These are phyloP conservation scores for Valencia hispanica DNA, from an alignment of 2,797 vertebrate species.

Conservation along the genomic window DNA sequence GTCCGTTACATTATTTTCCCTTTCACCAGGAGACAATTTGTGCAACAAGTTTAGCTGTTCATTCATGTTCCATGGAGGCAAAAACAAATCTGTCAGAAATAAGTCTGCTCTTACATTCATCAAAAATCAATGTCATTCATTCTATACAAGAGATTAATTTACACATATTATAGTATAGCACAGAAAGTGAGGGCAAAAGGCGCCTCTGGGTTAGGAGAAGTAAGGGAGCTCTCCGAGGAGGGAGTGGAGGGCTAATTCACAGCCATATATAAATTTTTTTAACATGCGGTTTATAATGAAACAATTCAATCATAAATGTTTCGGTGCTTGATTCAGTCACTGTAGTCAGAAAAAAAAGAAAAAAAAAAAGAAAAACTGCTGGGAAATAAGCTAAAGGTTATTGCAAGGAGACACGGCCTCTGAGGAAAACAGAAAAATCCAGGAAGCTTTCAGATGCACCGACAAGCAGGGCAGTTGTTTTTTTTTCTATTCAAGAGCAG, in stretches of 20 bases:
- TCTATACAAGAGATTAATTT: slow-evolving; percentile 75
- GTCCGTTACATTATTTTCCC: slow-evolving; percentile 61
- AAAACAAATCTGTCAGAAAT: slow-evolving; percentile 22
- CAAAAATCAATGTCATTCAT: slow-evolving; percentile 66
- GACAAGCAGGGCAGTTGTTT: slow-evolving; percentile 18
- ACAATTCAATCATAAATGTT: slow-evolving; percentile 56
- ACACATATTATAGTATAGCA: slow-evolving; percentile 71
- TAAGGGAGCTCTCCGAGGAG: slow-evolving; percentile 12
- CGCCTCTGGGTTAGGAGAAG: slow-evolving; percentile 39
- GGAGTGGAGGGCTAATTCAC: slow-evolving; percentile 44
- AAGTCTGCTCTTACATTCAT: slow-evolving; percentile 72
- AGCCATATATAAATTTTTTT: slow-evolving; percentile 48
- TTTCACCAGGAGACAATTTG: slow-evolving; percentile 59
- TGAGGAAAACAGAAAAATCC: slow-evolving; percentile 15
- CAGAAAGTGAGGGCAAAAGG: slow-evolving; percentile 52
- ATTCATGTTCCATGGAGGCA: slow-evolving; percentile 17
- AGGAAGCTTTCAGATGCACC: slow-evolving; percentile 34
- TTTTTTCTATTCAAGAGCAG: slow-evolving; percentile 7
- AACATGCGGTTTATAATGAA: slow-evolving; percentile 77
- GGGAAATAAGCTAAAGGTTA: slow-evolving; percentile 41
- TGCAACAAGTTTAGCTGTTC: slow-evolving; percentile 49
- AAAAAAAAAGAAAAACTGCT: slow-evolving; percentile 24
- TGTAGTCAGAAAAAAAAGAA: slow-evolving; percentile 50
- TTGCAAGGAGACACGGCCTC: slow-evolving; percentile 26
- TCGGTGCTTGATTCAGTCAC: slow-evolving; percentile 59